Percentiles rank a stretch among this genome's conserved stretches.
These are phyloP conservation scores for Neopipo cinnamomea DNA, from an alignment of 2,113 vertebrate species.

Conservation along the genomic window DNA sequence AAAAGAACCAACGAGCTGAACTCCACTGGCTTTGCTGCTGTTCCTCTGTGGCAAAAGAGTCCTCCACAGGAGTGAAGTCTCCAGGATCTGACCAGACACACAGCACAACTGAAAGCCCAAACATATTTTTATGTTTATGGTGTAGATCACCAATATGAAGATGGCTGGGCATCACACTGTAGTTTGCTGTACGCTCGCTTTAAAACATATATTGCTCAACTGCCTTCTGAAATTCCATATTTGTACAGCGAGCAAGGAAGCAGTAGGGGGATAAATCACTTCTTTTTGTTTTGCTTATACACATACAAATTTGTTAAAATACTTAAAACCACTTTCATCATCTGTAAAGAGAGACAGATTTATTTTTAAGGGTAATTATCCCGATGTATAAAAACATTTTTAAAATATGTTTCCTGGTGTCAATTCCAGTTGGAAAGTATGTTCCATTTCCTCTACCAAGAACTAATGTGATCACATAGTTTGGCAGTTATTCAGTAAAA, in stretches of 20 bases:
- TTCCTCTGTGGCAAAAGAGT: background rate
- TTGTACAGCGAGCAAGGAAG: background rate
- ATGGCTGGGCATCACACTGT: background rate
- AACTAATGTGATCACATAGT: background rate
- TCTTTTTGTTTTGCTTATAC: background rate
- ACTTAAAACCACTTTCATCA: background rate
- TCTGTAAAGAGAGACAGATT: background rate
- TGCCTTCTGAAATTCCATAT: background rate
- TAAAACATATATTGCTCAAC: background rate
- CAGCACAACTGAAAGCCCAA: background rate
- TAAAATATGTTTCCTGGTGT: slow-evolving; percentile 37
- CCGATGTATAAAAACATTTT: background rate
- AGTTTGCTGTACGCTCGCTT: background rate
- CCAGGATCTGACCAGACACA: background rate
- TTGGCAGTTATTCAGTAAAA: background rate
- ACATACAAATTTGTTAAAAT: background rate
- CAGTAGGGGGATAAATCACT: background rate
- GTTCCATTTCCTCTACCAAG: slow-evolving; percentile 18
- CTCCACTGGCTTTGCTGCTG: background rate
- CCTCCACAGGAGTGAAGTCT: background rate
- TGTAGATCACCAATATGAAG: too few species aligned
- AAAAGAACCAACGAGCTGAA: background rate
- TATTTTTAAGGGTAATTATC: background rate
- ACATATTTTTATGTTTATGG: background rate
- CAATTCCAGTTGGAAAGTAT: background rate